Evolutionary conservation across 2,888 invertebrate species (phyloP), one percentile per base, ranked within the genome.

Genomic region (Epistrophe eligans): DNA sequence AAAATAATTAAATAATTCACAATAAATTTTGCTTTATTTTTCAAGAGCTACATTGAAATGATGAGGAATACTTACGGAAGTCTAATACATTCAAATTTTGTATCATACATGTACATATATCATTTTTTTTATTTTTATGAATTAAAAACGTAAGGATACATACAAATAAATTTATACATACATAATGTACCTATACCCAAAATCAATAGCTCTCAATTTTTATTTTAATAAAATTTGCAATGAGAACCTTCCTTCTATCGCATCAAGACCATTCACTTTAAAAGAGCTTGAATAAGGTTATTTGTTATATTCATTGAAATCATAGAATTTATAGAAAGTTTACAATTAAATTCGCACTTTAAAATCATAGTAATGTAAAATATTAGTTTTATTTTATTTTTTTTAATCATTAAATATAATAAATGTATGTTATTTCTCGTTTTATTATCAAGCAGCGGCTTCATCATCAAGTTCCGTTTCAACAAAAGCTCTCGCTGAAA

Each of bases 381-480:
- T 17, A 7, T 5, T 38, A 13, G 4, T 10, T 11, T 58, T n/a
- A n/a, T 58, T 57, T 8, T 9, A 28, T 0, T 13, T 0, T 13
- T 57, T 55, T 2, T 15, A 28, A 55, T 15, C 32, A 57, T 6
- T 15, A 6, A 28, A 9, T 40, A 52, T 35, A 52, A 24, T 52
- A 52, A 6, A 24, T 5, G 15, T 4, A 38, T 43, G 0, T 43
- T 43, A 15, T 50, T 79, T 77, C 7, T 57, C 28, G 48, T n/a
- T 60, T 77, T 62, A 71, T 79, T 90, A 89, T 77, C 77, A 90
- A 88, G 83, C 89, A 91, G 91, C 89, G 90, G 88, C 89, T 79
- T 94, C 94, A 91, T 94, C 94, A 90, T 93, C 95, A 91, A 95
- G 95, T 93, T 95, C 95, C 90, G 94, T 94, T 89, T 93, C 92